Evolutionary conservation across 1,140 invertebrate genomes (phyloP).

Genomic region (Drosophila pallidifrons): DNA sequence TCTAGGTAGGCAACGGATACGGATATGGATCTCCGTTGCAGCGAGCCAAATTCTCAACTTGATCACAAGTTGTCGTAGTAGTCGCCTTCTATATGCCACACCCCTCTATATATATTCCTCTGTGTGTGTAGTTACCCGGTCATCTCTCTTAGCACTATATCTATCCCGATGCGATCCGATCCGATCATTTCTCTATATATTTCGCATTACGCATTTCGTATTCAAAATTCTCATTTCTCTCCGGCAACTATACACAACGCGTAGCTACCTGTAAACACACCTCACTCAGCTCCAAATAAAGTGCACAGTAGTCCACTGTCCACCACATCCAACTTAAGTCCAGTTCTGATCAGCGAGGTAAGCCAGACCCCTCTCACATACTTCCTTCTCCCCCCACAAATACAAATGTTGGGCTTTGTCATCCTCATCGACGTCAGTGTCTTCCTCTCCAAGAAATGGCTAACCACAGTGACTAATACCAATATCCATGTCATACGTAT

Average conservation of each 20-base stretch:
- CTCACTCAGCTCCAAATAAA: conserved; percentile 26
- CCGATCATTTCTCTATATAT: conserved; percentile 19
- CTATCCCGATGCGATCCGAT: neutral
- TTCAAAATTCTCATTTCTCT: conserved; percentile 52
- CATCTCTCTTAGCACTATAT: conserved; percentile 5
- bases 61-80: conserved; percentile 37
- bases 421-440: conserved; percentile 31
- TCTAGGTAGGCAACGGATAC: conserved; percentile 74
- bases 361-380: conserved; percentile 16
- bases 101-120: neutral
- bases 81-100: conserved; percentile 21
- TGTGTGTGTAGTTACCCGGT: conserved; percentile 42
- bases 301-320: neutral
- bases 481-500: conserved; percentile 32
- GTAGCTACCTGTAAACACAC: conserved; percentile 57
- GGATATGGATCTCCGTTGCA: conserved; percentile 30
- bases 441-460: conserved; percentile 33
- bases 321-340: too few relatives aligned
- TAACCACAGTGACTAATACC: conserved; percentile 44
- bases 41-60: conserved; percentile 2
- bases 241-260: conserved; percentile 49
- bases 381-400: neutral
- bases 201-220: conserved; percentile 34
- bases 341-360: conserved; percentile 33
- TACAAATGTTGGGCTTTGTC: conserved; percentile 21